phyloP scores from a whole-genome alignment of 2,888 invertebrate genomes.

The Acrobasis repandana region DNA sequence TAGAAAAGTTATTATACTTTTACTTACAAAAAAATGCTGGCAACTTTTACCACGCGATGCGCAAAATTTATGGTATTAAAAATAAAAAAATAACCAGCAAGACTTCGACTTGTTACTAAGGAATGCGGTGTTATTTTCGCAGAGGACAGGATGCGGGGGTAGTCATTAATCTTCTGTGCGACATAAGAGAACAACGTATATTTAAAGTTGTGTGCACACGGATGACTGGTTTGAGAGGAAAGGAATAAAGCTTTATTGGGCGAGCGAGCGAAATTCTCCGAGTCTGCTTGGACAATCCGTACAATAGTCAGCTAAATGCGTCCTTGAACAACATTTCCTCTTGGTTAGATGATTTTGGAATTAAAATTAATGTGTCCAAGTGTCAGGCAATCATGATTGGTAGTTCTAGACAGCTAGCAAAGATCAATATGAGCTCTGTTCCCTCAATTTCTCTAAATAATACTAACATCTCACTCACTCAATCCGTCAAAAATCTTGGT shows the following conservation, averaged over 20 bases:
- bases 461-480: too few relatives aligned
- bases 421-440: too few relatives aligned
- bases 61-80: background rate
- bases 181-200: background rate
- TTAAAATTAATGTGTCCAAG: too few relatives aligned
- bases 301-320: too few relatives aligned
- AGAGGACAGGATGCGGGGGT: slow-evolving; percentile 3
- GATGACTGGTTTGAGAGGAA: background rate
- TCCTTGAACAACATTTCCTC: too few relatives aligned
- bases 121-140: slow-evolving; percentile 18
- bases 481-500: too few relatives aligned
- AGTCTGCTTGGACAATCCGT: too few relatives aligned
- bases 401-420: too few relatives aligned
- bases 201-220: background rate
- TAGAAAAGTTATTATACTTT: background rate
- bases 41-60: background rate
- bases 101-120: slow-evolving; percentile 9
- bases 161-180: slow-evolving; percentile 12
- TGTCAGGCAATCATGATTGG: too few relatives aligned
- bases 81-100: slow-evolving; percentile 1
- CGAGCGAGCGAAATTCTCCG: too few relatives aligned
- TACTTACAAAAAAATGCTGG: background rate
- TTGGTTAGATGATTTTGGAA: too few relatives aligned
- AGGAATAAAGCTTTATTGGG: background rate
- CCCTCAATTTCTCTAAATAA: too few relatives aligned